Evolutionary conservation across 2,888 invertebrate species (phyloP).

Genomic region (Calliopum simillimum): DNA sequence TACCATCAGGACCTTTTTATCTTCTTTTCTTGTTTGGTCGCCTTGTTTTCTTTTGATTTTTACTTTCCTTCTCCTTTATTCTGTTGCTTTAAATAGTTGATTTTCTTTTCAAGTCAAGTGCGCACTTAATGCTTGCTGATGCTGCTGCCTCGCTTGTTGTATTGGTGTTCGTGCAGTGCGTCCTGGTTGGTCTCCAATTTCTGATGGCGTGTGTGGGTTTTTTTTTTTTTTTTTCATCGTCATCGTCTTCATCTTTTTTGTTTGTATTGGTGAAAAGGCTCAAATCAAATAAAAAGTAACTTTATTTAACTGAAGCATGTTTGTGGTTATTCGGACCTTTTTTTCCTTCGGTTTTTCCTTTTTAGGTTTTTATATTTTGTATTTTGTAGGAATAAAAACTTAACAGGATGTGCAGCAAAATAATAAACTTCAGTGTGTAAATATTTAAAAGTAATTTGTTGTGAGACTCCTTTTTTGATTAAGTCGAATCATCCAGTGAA

Average conservation of each 20-base stretch:
- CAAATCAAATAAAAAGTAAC: slow-evolving; percentile 29
- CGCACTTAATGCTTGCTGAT: not conserved
- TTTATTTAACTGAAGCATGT: slow-evolving; percentile 33
- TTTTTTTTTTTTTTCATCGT: no score
- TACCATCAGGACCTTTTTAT: slow-evolving; percentile 10
- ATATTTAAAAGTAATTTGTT: slow-evolving; percentile 31
- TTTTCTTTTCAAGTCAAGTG: slow-evolving; percentile 12
- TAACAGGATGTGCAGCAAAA: not conserved
- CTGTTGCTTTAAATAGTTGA: not conserved
- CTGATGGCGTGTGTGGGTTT: not conserved
- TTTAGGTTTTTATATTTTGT: slow-evolving; percentile 8
- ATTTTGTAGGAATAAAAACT: not conserved
- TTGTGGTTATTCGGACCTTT: slow-evolving; percentile 36
- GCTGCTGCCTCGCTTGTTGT: not conserved
- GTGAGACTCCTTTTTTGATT: not conserved
- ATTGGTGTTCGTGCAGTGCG: not conserved
- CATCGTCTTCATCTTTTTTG: not conserved
- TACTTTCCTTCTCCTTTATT: not conserved
- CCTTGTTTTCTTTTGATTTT: not conserved
- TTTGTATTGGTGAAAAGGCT: slow-evolving; percentile 9
- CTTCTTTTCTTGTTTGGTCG: not conserved
- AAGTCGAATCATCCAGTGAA: no score
- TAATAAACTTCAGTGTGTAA: slow-evolving; percentile 35
- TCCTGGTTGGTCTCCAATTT: not conserved
- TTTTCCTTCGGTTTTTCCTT: not conserved